Base-by-base conservation (phyloP, 2,113 vertebrate genomes). In the Python bivittatus region DNA sequence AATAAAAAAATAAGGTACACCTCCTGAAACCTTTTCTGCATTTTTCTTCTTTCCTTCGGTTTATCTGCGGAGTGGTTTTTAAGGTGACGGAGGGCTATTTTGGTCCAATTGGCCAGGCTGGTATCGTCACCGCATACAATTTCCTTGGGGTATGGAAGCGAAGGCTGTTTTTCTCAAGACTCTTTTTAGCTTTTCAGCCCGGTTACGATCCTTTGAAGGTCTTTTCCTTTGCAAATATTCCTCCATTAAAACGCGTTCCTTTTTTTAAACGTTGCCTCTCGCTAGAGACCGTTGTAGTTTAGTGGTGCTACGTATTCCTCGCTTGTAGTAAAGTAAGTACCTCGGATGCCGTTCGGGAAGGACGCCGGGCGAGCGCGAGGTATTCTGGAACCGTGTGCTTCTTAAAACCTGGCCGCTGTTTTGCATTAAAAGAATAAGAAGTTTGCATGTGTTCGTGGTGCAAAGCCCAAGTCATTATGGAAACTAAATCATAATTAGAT, bases 401-500 rank as follows among this genome's bases (percentile, higher is more conserved):
- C 23, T 61, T 9, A 27, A 58, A 53, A 84, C 25, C 25, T 54
- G 54, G 58, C 42, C 2, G 38, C 57, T 27, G 5, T 83, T 17
- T 15, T 13, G 44, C 27, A 9, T 17, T 44, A n/a, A 54, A 56
- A 42, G 25, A 48, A 60, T 38, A 29, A 57, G 57, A 48, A 84
- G 29, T 13, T 27, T 60, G 84, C 90, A 27, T 27, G 86, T 48
- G 42, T 90, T 52, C 61, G 84, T 17, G 54, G 20, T 20, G 42
- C 23, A 79, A 93, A 83, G 27, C 89, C 42, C 42, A 86, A 91
- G 64, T 60, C 22, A 87, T 60, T 58, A 83, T 84, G 92, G 83
- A 90, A 83, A 83, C 64, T 58, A 72, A 48, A 72, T 90, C 84
- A 27, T 20, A 79, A 79, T 79, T 79, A 68, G 33, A 79, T 42